Evolutionary conservation across 2,888 invertebrate species (phyloP), one percentile per base, ranked within the genome.

Genomic region (Gerris lacustris): DNA sequence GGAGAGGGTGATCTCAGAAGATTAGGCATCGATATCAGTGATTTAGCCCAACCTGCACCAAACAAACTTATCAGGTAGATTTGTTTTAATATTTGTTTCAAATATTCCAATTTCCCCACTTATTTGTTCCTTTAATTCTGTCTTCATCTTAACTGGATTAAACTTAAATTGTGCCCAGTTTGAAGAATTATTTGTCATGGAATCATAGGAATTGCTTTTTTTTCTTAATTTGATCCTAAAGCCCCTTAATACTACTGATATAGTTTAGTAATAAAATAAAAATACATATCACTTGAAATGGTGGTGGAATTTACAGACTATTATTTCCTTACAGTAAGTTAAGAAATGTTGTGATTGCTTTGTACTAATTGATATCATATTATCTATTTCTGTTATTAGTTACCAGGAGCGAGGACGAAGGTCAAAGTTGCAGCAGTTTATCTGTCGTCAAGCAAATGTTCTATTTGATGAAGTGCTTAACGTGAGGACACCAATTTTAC

Each of bases 331-430:
- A 31, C 31, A 31, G 31, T 31, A 31, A 31, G 31, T 31, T 31
- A 31, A 31, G 31, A 31, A 31, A 31, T 31, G 31, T 31, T 31
- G 31, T 31, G 1, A 31, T 31, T 31, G 31, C 31, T 31, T 31
- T 31, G 31, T 31, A 31, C 31, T 31, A 31, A 31, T 31, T 31
- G 31, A 31, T 31, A 31, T 2, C 31, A 31, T 31, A 31, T 55
- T 55, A 55, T 55, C 15, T 9, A 55, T 63, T 73, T 73, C 72
- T 73, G 69, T 71, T 75, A 77, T 45, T 73, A 83, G 83, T 70
- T 92, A 92, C 80, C 90, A 91, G 80, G 92, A 92, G 80, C 86
- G 92, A 73, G 89, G 90, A 0, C 92, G 92, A 79, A 84, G 92
- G 43, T 81, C 92, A 70, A 92, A 92, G 79, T 82, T 95, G 64